Conservation (phyloP, 2,797 vertebrate genomes). For the Scarus forsteni region DNA sequence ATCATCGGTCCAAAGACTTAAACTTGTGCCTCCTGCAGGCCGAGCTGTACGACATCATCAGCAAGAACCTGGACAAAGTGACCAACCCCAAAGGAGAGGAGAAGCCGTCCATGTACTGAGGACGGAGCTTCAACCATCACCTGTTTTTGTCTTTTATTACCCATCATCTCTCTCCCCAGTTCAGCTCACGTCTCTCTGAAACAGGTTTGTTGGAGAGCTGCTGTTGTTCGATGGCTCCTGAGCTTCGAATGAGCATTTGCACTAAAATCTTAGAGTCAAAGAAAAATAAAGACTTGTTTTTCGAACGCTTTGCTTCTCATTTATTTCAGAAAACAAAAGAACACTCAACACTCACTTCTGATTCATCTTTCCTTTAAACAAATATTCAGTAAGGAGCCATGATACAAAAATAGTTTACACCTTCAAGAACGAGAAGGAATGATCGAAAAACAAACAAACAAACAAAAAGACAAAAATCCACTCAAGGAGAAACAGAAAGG, state of each 20-base stretch:
- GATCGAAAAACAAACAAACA: constrained; percentile 1
- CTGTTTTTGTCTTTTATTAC: constrained; percentile 3
- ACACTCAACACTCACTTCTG: not conserved
- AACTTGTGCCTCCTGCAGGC: constrained; percentile 71
- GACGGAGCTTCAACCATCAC: not conserved
- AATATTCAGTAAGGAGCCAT: constrained; percentile 19
- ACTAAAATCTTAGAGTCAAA: constrained; percentile 27
- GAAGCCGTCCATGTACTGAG: constrained; percentile 92
- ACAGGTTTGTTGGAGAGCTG: constrained; percentile 6
- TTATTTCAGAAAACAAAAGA: constrained; percentile 70
- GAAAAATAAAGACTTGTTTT: constrained; percentile 30
- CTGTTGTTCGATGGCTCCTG: constrained; percentile 22
- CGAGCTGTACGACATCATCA: constrained; percentile 91
- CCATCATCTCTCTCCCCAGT: not conserved
- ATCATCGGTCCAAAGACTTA: fast-evolving
- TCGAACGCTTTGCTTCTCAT: constrained; percentile 24
- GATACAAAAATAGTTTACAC: constrained; percentile 59
- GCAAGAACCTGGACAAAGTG: constrained; percentile 91
- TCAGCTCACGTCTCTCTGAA: no score
- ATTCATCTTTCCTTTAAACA: constrained; percentile 19
- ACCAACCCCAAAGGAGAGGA: constrained; percentile 94
- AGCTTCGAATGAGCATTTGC: constrained; percentile 32
- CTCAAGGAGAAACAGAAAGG: constrained; percentile 24
- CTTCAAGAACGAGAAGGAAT: constrained; percentile 4
- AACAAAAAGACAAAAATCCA: constrained; percentile 19